These are phyloP conservation scores for Caerostris darwini DNA, from an alignment of 1,140 invertebrate species.

Conservation along the genomic window DNA sequence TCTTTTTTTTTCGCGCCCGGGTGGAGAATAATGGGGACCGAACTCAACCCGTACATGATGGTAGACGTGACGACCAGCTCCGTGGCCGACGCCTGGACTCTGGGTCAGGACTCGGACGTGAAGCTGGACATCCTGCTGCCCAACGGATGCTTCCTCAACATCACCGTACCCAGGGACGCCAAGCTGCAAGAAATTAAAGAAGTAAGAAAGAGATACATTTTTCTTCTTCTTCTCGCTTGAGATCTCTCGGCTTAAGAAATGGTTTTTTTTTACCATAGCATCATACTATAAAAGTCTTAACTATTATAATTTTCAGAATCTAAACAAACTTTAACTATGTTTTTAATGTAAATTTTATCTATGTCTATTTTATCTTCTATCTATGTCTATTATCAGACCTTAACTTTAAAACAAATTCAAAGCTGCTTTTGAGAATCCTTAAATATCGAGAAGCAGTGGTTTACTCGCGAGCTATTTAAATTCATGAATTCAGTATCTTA, in stretches of 20 bases:
- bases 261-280: background rate
- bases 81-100: conserved; percentile 26
- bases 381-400: background rate
- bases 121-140: conserved; percentile 90
- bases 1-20: too few species aligned
- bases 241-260: background rate
- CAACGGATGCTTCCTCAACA: conserved; percentile 89
- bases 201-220: conserved; percentile 83
- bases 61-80: background rate
- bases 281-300: too few species aligned
- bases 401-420: background rate
- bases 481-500: too few species aligned
- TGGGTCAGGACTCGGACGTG: conserved; percentile 53
- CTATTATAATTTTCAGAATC: too few species aligned
- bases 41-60: background rate
- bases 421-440: too few species aligned
- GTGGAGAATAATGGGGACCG: background rate
- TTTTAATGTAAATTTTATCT: background rate
- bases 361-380: background rate
- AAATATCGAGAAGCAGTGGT: too few species aligned
- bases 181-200: conserved; percentile 92
- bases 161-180: conserved; percentile 87
- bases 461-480: background rate
- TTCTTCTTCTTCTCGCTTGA: background rate
- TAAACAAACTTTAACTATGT: too few species aligned